These are phyloP conservation scores for Acleris holmiana DNA, from an alignment of 2,888 invertebrate species.

Conservation along the genomic window DNA sequence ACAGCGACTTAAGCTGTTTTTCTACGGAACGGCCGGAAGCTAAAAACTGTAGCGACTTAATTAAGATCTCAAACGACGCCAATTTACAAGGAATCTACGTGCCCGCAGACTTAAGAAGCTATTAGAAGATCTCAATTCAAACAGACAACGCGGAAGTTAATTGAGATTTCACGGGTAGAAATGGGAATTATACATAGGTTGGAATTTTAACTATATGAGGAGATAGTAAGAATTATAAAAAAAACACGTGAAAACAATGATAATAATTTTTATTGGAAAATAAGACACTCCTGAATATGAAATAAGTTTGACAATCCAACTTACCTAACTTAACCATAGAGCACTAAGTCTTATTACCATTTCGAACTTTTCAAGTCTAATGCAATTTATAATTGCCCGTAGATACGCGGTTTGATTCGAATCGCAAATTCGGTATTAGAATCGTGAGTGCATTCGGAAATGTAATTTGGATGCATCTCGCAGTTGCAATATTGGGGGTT, in stretches of 20 bases:
- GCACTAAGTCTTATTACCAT: not conserved
- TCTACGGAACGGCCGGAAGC: slow-evolving; percentile 43
- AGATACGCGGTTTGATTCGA: slow-evolving; percentile 31
- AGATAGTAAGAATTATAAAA: no score
- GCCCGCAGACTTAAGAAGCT: slow-evolving; percentile 63
- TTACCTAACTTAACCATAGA: no score
- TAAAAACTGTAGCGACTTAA: slow-evolving; percentile 80
- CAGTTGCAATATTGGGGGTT: slow-evolving; percentile 21
- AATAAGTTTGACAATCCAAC: no score
- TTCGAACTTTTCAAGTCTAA: slow-evolving; percentile 24
- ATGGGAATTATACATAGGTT: not conserved
- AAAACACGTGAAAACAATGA: no score
- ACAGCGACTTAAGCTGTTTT: slow-evolving; percentile 13
- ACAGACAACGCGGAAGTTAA: slow-evolving; percentile 41
- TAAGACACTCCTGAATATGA: no score
- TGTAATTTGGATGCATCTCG: slow-evolving; percentile 36
- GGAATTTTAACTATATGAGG: no score
- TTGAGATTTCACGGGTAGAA: not conserved
- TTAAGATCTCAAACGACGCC: slow-evolving; percentile 78
- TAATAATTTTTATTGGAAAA: no score
- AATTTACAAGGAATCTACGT: slow-evolving; percentile 77
- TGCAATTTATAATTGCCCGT: slow-evolving; percentile 38
- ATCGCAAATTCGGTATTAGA: slow-evolving; percentile 36
- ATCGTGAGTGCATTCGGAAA: slow-evolving; percentile 32
- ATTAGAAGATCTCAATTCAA: slow-evolving; percentile 54